phyloP scores from a whole-genome alignment of 2,113 vertebrate species.

The Gavia stellata region DNA sequence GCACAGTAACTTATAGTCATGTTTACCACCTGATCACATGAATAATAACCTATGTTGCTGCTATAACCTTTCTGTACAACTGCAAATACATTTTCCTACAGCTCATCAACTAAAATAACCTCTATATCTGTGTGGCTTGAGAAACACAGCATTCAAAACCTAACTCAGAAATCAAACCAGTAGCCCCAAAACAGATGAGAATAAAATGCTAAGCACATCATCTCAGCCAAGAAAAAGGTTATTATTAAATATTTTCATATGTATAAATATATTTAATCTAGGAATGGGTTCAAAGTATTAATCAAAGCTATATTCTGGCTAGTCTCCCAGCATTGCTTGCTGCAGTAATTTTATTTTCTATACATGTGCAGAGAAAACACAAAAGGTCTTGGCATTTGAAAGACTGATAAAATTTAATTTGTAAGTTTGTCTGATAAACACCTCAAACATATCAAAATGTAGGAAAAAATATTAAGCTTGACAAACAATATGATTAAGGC shows the following conservation, averaged over 20 bases:
- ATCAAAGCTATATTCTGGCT: slow-evolving; percentile 38
- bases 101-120: background rate
- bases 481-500: background rate
- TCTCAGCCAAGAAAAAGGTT: slow-evolving; percentile 34
- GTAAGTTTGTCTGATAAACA: slow-evolving; percentile 54
- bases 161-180: background rate
- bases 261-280: slow-evolving; percentile 9
- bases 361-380: background rate
- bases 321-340: background rate
- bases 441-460: background rate
- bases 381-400: slow-evolving; percentile 63
- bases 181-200: background rate
- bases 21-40: background rate
- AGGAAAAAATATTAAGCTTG: background rate
- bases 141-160: background rate
- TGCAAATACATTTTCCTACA: slow-evolving; percentile 5
- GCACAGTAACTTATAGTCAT: background rate
- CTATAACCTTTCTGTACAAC: background rate
- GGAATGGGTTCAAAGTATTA: slow-evolving; percentile 43
- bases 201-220: slow-evolving; percentile 24
- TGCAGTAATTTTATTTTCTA: slow-evolving; percentile 24
- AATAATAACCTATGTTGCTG: background rate
- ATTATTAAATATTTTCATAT: slow-evolving; percentile 62
- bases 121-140: background rate
- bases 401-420: slow-evolving; percentile 64